Percentiles rank a stretch among this genome's conserved stretches.
Conservation (phyloP, 1,140 invertebrate species). For the Micrasema minimum region DNA sequence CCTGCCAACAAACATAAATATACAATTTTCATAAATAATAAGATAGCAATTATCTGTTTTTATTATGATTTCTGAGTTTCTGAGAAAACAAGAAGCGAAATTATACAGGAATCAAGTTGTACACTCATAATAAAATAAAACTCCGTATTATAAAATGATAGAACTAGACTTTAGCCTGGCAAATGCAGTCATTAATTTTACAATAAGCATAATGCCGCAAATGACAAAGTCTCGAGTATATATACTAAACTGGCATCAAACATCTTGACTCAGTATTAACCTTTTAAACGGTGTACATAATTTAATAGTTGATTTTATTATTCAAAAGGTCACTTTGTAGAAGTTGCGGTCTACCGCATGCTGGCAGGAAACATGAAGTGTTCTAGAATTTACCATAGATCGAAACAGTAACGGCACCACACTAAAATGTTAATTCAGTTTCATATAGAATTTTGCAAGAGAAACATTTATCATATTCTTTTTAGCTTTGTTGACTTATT, state of each 20-base stretch:
- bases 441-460: background rate
- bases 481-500: background rate
- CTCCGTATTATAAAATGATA: conserved; percentile 13
- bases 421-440: background rate
- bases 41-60: no score
- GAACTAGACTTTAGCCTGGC: conserved; percentile 22
- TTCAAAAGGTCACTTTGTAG: conserved; percentile 34
- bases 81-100: background rate
- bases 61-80: no score
- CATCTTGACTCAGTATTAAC: no score
- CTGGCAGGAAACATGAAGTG: conserved; percentile 30
- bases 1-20: no score
- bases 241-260: no score
- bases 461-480: background rate
- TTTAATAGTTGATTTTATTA: conserved; percentile 9
- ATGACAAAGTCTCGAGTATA: background rate
- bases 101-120: conserved; percentile 9
- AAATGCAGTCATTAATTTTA: background rate
- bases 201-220: background rate
- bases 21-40: no score
- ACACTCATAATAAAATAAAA: background rate
- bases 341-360: conserved; percentile 38
- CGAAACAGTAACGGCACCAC: background rate
- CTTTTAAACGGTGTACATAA: background rate
- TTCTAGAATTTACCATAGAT: background rate